Evolutionary conservation across 2,888 invertebrate genomes (phyloP), one percentile per base, ranked within the genome.

Genomic region (Ornithoptera priamus): DNA sequence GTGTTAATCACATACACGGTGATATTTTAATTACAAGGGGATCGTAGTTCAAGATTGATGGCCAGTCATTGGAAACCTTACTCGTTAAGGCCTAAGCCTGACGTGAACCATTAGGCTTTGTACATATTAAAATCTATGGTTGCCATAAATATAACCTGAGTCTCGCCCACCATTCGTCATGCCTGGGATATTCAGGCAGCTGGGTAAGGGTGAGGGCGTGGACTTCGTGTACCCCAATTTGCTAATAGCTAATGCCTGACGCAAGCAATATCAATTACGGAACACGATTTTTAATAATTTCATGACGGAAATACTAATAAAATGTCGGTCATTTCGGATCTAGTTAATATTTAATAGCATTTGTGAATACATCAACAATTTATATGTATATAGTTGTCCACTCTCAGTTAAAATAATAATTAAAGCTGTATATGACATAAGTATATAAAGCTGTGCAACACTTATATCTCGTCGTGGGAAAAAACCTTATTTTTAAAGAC

Each of bases 181-280:
- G 69, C 65, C 62, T 62, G 66, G 56, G 66, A 66, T 62, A 62
- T 69, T 58, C 65, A 57, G 65, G 62, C 69, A 66, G 65, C 24
- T 46, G 65, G 56, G 58, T 63, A 56, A 58, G 65, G 58, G 69
- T 22, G 67, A 58, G 58, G 68, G 69, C 36, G 56, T 22, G 58
- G 67, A 67, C 36, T 53, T 67, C 39, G 36, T 46, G 69, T 61
- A 50, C 56, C 50, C 68, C 70, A 73, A 73, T 73, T 67, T 70
- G 64, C 68, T 73, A 71, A 73, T 71, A 71, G 72, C 68, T 68
- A 36, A 64, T 68, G 58, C 62, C 62, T 39, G 53, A 12, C 59
- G 46, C 58, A 50, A 46, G 65, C 62, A 65, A 69, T 66, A 66
- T 69, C 62, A 66, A 65, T 66, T 58, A 65, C 68, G n/a, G n/a